Evolutionary conservation across 2,888 invertebrate genomes (phyloP), one percentile per base, ranked within the genome.

Genomic region (Blastobasis adustella): DNA sequence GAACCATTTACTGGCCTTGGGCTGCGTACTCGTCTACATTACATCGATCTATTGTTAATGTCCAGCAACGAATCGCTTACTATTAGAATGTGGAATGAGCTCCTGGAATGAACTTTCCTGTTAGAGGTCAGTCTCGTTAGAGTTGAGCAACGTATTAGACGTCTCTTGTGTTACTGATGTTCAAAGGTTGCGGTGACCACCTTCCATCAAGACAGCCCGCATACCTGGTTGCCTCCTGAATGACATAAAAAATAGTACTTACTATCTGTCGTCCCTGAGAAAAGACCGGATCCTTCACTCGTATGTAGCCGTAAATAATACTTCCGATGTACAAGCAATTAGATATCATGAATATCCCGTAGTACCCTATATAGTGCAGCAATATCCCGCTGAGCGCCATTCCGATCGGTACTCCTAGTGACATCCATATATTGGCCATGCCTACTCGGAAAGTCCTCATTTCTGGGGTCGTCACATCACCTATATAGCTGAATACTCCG

Each of bases 401-500:
- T 10, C 92, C 92, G 42, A 91, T 65, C 8, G 91, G 90, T 56
- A 90, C 90, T 38, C 91, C 91, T 10, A 91, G 73, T 53, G 91
- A 91, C 72, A 90, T 87, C 73, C 91, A 91, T 56, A 91, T 80
- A 72, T 92, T 91, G 54, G 91, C 84, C 46, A 92, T 88, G 52
- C 92, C 92, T 55, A 93, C 90, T 67, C 92, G 73, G 57, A 90
- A 81, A 57, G 93, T 92, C 65, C 92, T 89, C 67, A 89, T 89
- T 69, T 91, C 89, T 60, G 88, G 86, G 38, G 87, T 86, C 4
- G 92, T 90, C 55, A 91, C 88, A 62, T 91, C 91, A 65, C 91
- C 90, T 44, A 93, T 88, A 69, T 92, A 92, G 67, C 91, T 91
- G 82, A 91, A 90, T 61, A 92, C 86, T 59, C 90, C 90, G 64